These are phyloP conservation scores for Plecotus auritus DNA, from an alignment of 2,113 vertebrate genomes.

Conservation along the genomic window DNA sequence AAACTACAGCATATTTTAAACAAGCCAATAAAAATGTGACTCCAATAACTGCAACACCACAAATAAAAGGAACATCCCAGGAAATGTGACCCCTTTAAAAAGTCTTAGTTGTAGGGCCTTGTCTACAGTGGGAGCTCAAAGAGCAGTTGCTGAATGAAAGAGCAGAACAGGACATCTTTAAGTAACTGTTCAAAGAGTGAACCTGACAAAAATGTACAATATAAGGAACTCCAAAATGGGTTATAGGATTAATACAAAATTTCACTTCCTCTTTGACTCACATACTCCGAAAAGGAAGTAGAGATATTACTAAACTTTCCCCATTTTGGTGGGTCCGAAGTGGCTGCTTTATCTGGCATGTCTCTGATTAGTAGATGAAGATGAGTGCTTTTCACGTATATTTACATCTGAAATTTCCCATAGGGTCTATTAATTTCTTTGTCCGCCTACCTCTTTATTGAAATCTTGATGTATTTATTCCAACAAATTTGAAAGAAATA, in stretches of 20 bases:
- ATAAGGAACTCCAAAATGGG: not conserved
- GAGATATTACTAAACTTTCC: not conserved
- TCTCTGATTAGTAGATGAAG: not conserved
- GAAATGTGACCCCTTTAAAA: not conserved
- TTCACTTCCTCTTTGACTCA: not conserved
- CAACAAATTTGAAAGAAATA: not conserved
- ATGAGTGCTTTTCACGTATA: not conserved
- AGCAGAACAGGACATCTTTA: not conserved
- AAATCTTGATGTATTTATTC: not conserved
- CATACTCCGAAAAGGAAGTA: not conserved
- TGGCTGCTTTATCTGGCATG: not conserved
- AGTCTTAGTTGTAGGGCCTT: not conserved
- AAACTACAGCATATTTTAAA: not conserved
- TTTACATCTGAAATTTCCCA: not conserved
- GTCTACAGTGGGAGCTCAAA: not conserved
- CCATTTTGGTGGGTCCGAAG: not conserved
- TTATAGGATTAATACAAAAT: not conserved
- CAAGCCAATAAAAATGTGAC: slow-evolving; percentile 21
- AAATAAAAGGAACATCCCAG: not conserved
- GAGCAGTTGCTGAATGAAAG: not conserved
- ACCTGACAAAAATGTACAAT: not conserved
- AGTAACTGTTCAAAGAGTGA: not conserved
- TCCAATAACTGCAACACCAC: not conserved
- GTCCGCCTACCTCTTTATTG: not conserved
- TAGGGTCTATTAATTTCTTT: not conserved